phyloP scores from a whole-genome alignment of 2,888 invertebrate genomes.

The Ametastegia equiseti region DNA sequence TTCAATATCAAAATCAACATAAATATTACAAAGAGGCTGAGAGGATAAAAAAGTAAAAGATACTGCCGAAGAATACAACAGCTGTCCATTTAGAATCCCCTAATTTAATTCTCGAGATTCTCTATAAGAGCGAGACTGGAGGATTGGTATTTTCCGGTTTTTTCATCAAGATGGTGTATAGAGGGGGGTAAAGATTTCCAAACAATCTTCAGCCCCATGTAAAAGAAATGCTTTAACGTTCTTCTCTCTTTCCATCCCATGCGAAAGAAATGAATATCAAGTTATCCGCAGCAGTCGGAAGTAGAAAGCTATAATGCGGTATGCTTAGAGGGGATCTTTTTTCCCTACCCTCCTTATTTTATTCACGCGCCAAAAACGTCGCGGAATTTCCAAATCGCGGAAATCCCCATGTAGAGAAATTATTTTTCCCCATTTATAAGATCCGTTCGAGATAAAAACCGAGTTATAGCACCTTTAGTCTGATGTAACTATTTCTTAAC shows the following conservation, averaged over 20 bases:
- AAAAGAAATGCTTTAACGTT: constrained; percentile 4
- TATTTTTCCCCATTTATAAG: no score
- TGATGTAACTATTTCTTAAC: no score
- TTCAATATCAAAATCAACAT: background rate
- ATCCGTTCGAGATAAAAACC: no score
- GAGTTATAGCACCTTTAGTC: no score
- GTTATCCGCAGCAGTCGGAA: constrained; percentile 8
- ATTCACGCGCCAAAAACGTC: constrained; percentile 1
- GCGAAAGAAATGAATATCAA: constrained; percentile 25
- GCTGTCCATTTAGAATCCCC: constrained; percentile 13
- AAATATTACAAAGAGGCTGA: background rate
- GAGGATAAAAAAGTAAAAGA: background rate
- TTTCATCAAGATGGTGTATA: background rate
- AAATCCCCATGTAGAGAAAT: no score
- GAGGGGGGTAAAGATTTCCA: constrained; percentile 3
- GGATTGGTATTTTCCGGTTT: constrained; percentile 1
- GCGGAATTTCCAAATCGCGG: no score
- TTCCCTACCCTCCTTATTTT: no score
- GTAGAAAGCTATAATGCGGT: background rate
- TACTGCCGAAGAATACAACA: background rate
- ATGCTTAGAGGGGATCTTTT: background rate
- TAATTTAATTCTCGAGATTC: constrained; percentile 26
- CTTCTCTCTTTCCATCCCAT: background rate
- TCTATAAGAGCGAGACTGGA: background rate
- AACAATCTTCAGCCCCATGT: background rate